A percentile compares a stretch with the other conserved stretches of the same genome.
phyloP scores from a whole-genome alignment of 2,113 vertebrate genomes.

The Fregetta grallaria region DNA sequence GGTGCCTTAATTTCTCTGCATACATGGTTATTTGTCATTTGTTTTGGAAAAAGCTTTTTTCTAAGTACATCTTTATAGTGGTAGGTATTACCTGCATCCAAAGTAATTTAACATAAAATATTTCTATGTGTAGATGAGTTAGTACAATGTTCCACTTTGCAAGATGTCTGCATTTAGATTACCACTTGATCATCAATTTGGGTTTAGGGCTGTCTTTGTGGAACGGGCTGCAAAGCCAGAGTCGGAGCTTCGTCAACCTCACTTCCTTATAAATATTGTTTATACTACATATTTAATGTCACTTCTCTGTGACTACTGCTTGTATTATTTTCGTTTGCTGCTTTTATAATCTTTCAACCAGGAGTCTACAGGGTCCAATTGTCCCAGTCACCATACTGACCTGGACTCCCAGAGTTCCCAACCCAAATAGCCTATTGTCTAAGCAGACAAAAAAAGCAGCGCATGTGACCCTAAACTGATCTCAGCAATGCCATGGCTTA shows the following conservation, averaged over 20 bases:
- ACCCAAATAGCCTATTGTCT: neutral
- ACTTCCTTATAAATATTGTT: neutral
- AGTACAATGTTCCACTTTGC: neutral
- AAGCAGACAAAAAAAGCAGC: neutral
- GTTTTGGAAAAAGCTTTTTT: neutral
- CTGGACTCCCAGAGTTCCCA: neutral
- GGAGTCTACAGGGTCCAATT: neutral
- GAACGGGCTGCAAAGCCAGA: neutral
- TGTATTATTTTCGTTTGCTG: neutral
- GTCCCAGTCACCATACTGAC: neutral
- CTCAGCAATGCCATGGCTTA: neutral
- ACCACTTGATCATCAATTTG: neutral
- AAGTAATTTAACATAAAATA: neutral
- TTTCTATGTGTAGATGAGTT: neutral
- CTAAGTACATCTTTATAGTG: neutral
- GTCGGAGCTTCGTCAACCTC: neutral
- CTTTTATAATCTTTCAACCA: neutral
- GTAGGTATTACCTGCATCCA: neutral
- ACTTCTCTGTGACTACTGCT: neutral
- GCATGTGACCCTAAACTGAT: neutral
- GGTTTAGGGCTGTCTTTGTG: neutral
- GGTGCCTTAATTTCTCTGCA: neutral
- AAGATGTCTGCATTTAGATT: neutral
- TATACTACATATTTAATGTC: neutral
- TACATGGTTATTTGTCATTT: neutral